Base-by-base conservation (phyloP, 2,888 invertebrate species). In the Rotaria socialis region DNA sequence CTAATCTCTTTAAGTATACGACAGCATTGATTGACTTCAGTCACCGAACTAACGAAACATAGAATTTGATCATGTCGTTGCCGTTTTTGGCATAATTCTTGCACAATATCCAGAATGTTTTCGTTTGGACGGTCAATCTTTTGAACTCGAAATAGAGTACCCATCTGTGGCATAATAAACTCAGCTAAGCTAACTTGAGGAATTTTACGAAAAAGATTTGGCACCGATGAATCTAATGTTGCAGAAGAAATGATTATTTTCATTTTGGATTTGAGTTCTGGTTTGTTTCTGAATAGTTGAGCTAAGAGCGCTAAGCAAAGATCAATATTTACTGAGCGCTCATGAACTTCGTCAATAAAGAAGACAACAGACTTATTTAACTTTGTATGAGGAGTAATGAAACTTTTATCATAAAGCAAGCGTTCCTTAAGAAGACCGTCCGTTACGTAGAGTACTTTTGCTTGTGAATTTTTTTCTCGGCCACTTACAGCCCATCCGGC, bases 351-450 rank as follows among this genome's bases (percentile, higher is more conserved):
- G 16, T 80, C 80, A 14, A 80, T 47, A 80, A 80, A 80, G n/a
- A 80, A 80, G 7, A 80, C 80, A 4, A 80, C 47, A 11, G 80
- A 80, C n/a, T 80, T 80, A 47, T 80, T 80, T 2, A 80, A n/a
- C 47, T 47, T 47, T 10, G 80, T 80, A 24, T 80, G 1, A 10
- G 80, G n/a, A 1, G 80, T 11, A 4, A 80, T 80, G 2, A 80
- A 47, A 80, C 47, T 80, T 4, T 1, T 8, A 80, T 80, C 80
- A 6, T 80, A 47, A 14, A 80, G 47, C n/a, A 80, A n/a, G 0
- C 80, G 80, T 80, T 80, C 80, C 47, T 80, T 80, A 11, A 80
- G 47, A n/a, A 80, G n/a, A 80, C 47, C 80, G n/a, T 80, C 80
- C 6, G 80, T 80, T 47, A 80, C 47, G 4, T 80, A 80, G 10